Base-by-base conservation (phyloP, 2,888 invertebrate species). In the Acheta domesticus region DNA sequence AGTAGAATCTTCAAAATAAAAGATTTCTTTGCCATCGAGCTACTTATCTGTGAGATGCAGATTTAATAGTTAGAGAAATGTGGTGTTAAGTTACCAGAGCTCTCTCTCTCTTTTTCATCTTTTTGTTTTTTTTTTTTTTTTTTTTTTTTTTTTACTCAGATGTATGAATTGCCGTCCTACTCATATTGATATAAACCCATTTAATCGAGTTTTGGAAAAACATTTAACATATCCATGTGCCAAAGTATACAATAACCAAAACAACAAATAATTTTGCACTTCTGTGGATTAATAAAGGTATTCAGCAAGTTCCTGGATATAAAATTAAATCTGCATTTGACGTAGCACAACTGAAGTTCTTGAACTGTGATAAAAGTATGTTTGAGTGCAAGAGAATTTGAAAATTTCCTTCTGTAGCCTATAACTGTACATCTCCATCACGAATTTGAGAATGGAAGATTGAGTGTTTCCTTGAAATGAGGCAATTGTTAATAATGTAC, bases 141-240 rank as follows among this genome's bases (percentile, higher is more conserved):
- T n/a, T 12, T 62, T 19, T 14, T 14, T 62, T 62, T 62, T 62
- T 62, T 14, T 5, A 62, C 62, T 62, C 62, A 5, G 14, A n/a
- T 19, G n/a, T 62, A 62, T n/a, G 16, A 62, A 62, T 62, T 62
- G 62, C 62, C 62, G 62, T 62, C 62, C 62, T 62, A 19, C n/a
- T 62, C 62, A n/a, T 62, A 62, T 62, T 62, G n/a, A 62, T 62
- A 19, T 62, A 14, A 11, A 14, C 62, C n/a, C 62, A 62, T 62
- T n/a, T 62, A 14, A 36, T 36, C 8, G 36, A 36, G 36, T 36
- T 36, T 36, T 36, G 36, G 36, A 36, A 36, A 36, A 62, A n/a
- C 16, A 62, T 62, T 62, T n/a, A 62, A 62, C 62, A 62, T 62
- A n/a, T 62, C 62, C n/a, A 62, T 62, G 62, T 62, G 62, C 62